A percentile compares a stretch with the other conserved stretches of the same genome.
phyloP scores from a whole-genome alignment of 2,113 vertebrate genomes.

The Bufo bufo region DNA sequence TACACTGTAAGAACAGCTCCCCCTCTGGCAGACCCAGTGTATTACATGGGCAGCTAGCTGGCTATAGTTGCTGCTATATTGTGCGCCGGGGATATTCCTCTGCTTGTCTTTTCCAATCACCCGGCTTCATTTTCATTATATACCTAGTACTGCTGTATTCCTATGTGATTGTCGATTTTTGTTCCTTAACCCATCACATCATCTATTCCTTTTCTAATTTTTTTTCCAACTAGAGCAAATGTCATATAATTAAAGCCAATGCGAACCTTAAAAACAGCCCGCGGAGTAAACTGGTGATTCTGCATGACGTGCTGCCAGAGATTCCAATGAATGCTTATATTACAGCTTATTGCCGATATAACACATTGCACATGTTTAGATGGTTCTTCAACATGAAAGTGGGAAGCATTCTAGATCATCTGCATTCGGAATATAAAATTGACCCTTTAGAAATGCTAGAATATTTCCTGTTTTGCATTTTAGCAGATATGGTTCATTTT shows the following conservation, averaged over 20 bases:
- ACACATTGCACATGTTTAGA: neutral
- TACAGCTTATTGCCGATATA: neutral
- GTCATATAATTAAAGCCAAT: slow-evolving; percentile 66
- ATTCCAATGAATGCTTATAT: slow-evolving; percentile 13
- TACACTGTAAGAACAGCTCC: too few species aligned
- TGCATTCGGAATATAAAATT: neutral
- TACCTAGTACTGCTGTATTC: slow-evolving; percentile 29
- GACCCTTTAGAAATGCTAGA: neutral
- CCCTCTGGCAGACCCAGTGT: too few species aligned
- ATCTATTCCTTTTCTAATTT: slow-evolving; percentile 57
- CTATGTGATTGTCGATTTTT: neutral
- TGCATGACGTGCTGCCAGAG: slow-evolving; percentile 63
- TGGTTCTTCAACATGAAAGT: neutral
- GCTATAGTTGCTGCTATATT: too few species aligned
- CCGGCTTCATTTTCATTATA: neutral
- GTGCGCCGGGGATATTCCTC: too few species aligned
- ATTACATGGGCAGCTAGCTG: too few species aligned
- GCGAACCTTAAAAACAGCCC: slow-evolving; percentile 60
- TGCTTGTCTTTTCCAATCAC: too few species aligned
- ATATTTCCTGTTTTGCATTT: too few species aligned
- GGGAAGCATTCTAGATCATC: neutral
- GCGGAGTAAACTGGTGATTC: slow-evolving; percentile 69
- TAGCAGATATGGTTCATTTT: too few species aligned
- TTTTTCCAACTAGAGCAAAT: slow-evolving; percentile 67
- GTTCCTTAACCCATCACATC: slow-evolving; percentile 38